Conservation (phyloP, 1,140 invertebrate genomes). For the Sitobion miscanthi region DNA sequence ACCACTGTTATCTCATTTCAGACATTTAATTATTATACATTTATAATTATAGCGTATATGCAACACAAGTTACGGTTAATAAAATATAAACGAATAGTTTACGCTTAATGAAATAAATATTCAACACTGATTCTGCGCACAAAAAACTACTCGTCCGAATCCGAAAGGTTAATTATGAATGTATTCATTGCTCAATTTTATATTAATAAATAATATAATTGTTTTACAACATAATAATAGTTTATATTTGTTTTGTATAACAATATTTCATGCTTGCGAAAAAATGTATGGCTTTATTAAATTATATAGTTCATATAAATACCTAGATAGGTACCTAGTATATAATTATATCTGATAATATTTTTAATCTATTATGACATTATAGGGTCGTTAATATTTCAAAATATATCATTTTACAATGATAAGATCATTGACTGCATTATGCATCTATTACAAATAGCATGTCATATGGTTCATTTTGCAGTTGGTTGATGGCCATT, state of each 20-base stretch:
- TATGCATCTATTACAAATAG: no score
- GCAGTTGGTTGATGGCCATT: no score
- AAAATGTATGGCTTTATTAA: not conserved
- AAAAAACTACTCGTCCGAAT: not conserved
- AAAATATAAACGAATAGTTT: not conserved
- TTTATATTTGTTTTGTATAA: not conserved
- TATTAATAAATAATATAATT: not conserved
- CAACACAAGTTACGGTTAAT: not conserved
- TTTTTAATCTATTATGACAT: not conserved
- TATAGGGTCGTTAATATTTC: not conserved
- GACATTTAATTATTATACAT: not conserved
- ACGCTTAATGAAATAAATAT: not conserved
- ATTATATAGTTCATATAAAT: not conserved
- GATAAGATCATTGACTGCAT: no score
- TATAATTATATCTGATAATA: not conserved
- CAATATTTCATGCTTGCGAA: not conserved
- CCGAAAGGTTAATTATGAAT: not conserved
- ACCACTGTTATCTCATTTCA: not conserved
- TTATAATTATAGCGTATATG: not conserved
- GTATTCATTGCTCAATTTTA: not conserved
- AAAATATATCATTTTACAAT: not conserved
- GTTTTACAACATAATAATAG: not conserved
- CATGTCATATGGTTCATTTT: no score
- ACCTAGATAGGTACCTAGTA: no score
- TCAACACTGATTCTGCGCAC: not conserved